Base-by-base conservation (phyloP, 2,888 invertebrate genomes). In the Gari tellinella region DNA sequence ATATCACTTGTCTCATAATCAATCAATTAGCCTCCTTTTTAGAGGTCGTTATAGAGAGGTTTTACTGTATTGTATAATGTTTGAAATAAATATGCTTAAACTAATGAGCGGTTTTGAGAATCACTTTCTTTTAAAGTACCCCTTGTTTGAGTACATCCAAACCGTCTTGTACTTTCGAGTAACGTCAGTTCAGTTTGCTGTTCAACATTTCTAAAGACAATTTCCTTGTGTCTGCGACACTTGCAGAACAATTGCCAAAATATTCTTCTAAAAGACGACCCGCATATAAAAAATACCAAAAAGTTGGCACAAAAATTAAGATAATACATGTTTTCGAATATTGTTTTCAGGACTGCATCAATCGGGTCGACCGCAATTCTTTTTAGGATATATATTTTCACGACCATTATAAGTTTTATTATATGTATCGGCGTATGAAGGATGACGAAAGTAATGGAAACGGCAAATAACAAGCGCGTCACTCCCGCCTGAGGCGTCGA, bases 241-340 rank as follows among this genome's bases (percentile, higher is more conserved):
- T 31, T 31, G 10, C 31, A 31, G 31, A 31, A 31, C 31, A 31
- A 31, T 31, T 31, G 5, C 31, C 31, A 31, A 31, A 31, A 84
- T 8, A 77, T 69, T 31, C 72, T 77, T 25, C 83, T 57, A 62
- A 85, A 85, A 26, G 78, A 82, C 14, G 72, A 65, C 0, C 85
- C 85, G 55, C 77, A 83, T 0, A 63, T 46, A 15, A 84, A 62
- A 51, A 84, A 86, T 15, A 86, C 68, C n/a, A 80, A 17, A 53
- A 83, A 70, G 52, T 86, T 86, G 21, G 84, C 78, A 1, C 82
- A 76, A 53, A 81, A 86, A 48, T 84, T 83, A 52, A 81, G 37
- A 52, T 83, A 82, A 63, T 83, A 86, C 17, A 86, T 62, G 12
- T 80, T 76, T 49, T 82, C 81, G 62, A 83, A 80, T 1, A 80